Evolutionary conservation across 2,113 vertebrate species (phyloP), one percentile per base, ranked within the genome.

Genomic region (Genyomyrus donnyi): DNA sequence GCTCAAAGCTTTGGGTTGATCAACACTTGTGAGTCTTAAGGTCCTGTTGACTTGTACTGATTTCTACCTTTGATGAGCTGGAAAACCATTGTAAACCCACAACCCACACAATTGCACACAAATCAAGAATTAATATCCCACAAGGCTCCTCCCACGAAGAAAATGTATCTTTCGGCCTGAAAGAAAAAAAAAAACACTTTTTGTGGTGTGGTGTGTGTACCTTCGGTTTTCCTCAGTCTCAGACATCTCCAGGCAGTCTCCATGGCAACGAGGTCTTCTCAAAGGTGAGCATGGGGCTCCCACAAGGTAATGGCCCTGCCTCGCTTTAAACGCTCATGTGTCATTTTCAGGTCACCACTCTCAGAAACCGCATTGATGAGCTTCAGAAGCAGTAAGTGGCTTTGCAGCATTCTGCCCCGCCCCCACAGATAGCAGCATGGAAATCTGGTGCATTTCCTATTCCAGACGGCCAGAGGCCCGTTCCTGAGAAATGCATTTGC

Each of bases 311-410:
- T 90, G 7, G 31, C 66, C 90, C 86, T 21, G 21, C 35, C 88
- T 87, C 39, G 70, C 89, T 88, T 93, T 92, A 94, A 93, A 94
- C 70, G 91, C 88, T 91, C 94, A 88, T 96, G 92, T 97, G 95
- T 97, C 93, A 90, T 97, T 95, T 95, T 39, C 97, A 98, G 97
- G 97, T 98, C 92, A 94, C 96, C 93, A 97, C 94, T 74, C 94
- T 95, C 96, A 97, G 97, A 94, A 97, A 96, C 92, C 97, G 97
- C 94, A 98, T 98, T 2, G 97, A 98, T 95, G 95, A 96, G 95
- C 96, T 97, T 91, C 97, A 98, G 96, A 98, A 97, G 93, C 97
- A 98, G 98, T 98, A 95, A 98, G 97, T 98, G 96, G 70, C 11
- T 85, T 85, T 74, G 46, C 90, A 3, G 49, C 45, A 70, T 13